Conservation (phyloP, 2,113 vertebrate genomes). For the Vidua chalybeata region DNA sequence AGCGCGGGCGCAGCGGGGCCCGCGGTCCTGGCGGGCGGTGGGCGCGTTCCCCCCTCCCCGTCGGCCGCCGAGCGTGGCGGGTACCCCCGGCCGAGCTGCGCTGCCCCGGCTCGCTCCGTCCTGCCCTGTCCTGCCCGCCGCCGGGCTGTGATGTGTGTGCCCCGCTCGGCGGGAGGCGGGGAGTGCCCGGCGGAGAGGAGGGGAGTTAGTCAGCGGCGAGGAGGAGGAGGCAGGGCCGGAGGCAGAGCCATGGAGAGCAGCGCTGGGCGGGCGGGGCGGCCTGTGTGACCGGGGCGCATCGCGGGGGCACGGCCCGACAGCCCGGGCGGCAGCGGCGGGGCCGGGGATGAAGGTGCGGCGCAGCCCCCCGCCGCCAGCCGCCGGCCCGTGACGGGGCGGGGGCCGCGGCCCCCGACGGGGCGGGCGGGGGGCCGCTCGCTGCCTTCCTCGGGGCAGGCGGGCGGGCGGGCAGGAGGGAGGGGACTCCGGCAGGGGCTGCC, state of each 20-base stretch:
- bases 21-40: not conserved
- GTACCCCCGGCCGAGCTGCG: too few relatives aligned
- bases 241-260: not conserved
- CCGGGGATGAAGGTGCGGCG: too few relatives aligned
- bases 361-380: too few relatives aligned
- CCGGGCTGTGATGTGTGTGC: constrained; percentile 3
- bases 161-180: not conserved
- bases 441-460: too few relatives aligned
- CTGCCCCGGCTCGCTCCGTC: not conserved
- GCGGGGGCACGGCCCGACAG: not conserved
- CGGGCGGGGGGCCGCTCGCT: too few relatives aligned
- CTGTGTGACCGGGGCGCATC: not conserved
- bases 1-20: not conserved
- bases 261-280: not conserved
- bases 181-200: not conserved
- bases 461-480: too few relatives aligned
- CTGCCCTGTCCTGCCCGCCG: not conserved
- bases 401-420: too few relatives aligned
- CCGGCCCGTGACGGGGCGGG: too few relatives aligned
- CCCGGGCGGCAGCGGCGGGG: not conserved
- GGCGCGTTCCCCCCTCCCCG: not conserved
- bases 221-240: not conserved
- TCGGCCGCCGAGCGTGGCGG: not conserved
- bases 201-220: constrained; percentile 4
- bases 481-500: too few relatives aligned